Base-by-base conservation (phyloP, 2,797 vertebrate species). In the Mus minutoides region DNA sequence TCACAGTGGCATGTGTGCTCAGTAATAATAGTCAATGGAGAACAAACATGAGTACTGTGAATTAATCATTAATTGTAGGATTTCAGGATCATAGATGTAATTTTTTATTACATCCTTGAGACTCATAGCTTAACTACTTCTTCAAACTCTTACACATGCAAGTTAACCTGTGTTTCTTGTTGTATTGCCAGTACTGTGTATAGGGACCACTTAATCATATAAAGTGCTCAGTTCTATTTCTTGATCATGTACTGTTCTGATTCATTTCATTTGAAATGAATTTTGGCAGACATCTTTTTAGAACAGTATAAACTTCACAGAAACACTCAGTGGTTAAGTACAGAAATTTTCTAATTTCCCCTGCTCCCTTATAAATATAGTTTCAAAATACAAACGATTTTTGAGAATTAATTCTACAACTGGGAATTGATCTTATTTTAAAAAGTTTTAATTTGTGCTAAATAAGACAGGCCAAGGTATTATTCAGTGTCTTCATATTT, bases 41-140 rank as follows among this genome's bases (percentile, higher is more conserved):
- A 16, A 90, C n/a, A 96, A 78, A 93, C 94, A 60, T 31, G 12
- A 13, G 62, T 79, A 54, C 6, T 76, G 46, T 31, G 75, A 94
- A 69, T 79, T 46, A 92, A 69, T 73, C 54, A 89, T 56, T 37
- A 85, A 82, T 73, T 86, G 3, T 52, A 77, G 43, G 56, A 79
- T 91, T 83, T 94, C 73, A 85, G 12, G 2, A 82, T 9, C 19
- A 52, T 22, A 52, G 16, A 2, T 40, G 46, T 85, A 26, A 31
- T 90, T 52, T 37, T 93, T 29, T 26, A 58, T 62, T 92, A n/a
- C n/a, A n/a, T n/a, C 21, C 17, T 17, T 34, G 24, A 10, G 3
- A 29, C 46, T 92, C 6, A 54, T 26, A 40, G 34, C 67, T 69
- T 29, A 75, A 54, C 17, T 4, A 58, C 4, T 24, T 58, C 24